These are phyloP conservation scores for Polylopha cassiicola DNA, from an alignment of 2,888 invertebrate genomes.

Conservation along the genomic window DNA sequence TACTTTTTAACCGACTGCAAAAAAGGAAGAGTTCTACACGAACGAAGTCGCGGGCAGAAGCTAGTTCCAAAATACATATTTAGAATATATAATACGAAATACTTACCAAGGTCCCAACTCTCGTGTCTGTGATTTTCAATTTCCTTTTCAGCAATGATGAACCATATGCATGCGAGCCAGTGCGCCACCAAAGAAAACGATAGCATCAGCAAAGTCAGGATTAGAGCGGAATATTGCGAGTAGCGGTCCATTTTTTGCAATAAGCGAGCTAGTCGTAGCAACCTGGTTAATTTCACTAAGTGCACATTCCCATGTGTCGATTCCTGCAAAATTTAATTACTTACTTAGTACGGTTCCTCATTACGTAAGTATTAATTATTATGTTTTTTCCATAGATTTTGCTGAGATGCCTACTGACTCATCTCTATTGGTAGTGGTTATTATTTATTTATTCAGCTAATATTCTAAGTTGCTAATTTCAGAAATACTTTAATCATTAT, in stretches of 20 bases:
- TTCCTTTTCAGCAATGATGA: slow-evolving; percentile 94
- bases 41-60: too few species aligned
- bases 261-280: slow-evolving; percentile 91
- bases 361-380: too few species aligned
- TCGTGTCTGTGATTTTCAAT: slow-evolving; percentile 84
- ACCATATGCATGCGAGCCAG: slow-evolving; percentile 98
- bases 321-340: slow-evolving; percentile 74
- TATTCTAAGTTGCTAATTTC: too few species aligned
- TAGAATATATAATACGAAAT: background rate
- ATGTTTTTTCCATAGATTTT: too few species aligned
- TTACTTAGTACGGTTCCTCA: too few species aligned
- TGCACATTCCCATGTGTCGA: slow-evolving; percentile 88
- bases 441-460: too few species aligned
- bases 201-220: slow-evolving; percentile 94
- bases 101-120: slow-evolving; percentile 89
- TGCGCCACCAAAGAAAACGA: slow-evolving; percentile 96
- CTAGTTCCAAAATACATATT: too few species aligned
- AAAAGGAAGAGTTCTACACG: too few species aligned
- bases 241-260: slow-evolving; percentile 98
- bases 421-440: too few species aligned
- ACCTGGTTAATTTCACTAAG: slow-evolving; percentile 93
- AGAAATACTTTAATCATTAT: too few species aligned
- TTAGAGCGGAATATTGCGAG: slow-evolving; percentile 96
- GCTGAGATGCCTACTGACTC: too few species aligned
- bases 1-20: too few species aligned